Conservation (phyloP, 2,797 vertebrate genomes). For the Arremon brunneinucha region DNA sequence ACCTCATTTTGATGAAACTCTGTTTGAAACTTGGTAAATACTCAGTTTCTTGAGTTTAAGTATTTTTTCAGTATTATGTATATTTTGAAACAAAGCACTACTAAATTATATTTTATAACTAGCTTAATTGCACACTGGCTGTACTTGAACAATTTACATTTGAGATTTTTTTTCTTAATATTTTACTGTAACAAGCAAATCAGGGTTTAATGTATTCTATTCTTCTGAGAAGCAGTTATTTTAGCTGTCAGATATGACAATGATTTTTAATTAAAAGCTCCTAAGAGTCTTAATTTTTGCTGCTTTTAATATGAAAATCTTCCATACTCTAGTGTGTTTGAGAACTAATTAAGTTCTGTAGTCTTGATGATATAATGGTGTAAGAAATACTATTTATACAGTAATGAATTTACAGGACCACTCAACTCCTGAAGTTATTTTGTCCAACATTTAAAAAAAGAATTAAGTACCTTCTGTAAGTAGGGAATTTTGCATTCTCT, state of each 20-base stretch:
- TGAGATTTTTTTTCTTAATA: not conserved
- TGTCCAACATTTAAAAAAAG: not conserved
- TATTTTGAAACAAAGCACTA: conserved; percentile 49
- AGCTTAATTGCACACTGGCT: conserved; percentile 44
- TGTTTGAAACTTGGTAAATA: conserved; percentile 77
- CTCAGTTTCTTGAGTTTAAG: not conserved
- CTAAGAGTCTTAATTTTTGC: not conserved
- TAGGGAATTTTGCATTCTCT: not conserved
- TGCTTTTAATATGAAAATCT: conserved; percentile 6
- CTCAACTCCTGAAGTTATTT: not conserved
- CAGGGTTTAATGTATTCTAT: not conserved
- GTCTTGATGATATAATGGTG: not conserved
- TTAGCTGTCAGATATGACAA: not conserved
- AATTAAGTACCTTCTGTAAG: not conserved
- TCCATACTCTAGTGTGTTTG: not conserved
- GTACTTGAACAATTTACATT: conserved; percentile 53
- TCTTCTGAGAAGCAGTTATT: not conserved
- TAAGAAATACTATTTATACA: not conserved
- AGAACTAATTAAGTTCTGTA: not conserved
- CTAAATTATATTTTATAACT: conserved; percentile 49
- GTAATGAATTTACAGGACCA: not conserved
- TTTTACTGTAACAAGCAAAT: not conserved
- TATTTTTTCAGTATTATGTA: conserved; percentile 40
- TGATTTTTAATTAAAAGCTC: conserved; percentile 3
- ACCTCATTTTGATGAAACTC: conserved; percentile 79